Conservation (phyloP, 2,888 invertebrate genomes). For the Ormyrus labotus region DNA sequence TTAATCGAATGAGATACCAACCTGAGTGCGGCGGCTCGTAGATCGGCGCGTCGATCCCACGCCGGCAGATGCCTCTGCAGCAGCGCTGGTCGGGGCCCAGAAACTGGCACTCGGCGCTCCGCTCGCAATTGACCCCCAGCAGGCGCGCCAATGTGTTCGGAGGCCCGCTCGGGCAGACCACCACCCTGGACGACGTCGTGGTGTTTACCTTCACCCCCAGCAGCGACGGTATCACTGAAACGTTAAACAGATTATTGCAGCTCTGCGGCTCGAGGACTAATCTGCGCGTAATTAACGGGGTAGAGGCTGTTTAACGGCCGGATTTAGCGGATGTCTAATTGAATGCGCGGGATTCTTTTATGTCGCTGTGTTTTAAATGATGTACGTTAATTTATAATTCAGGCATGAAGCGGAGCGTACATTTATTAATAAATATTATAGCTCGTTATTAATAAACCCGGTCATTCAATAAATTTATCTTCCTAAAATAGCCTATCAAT, state of each 20-base stretch:
- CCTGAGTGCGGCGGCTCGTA: conserved; percentile 59
- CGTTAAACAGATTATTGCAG: background rate
- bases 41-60: conserved; percentile 72
- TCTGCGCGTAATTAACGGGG: no score
- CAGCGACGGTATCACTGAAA: conserved; percentile 35
- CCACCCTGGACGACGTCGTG: background rate
- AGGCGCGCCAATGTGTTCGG: conserved; percentile 68
- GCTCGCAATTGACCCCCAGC: conserved; percentile 79
- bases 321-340: no score
- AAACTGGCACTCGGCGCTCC: conserved; percentile 77
- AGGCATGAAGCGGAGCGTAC: no score
- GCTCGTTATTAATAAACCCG: no score
- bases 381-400: no score
- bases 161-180: conserved; percentile 49
- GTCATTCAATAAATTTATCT: no score
- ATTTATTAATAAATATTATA: no score
- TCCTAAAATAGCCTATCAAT: no score
- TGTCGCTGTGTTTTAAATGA: no score
- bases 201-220: background rate
- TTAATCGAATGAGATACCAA: conserved; percentile 9
- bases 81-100: conserved; percentile 79
- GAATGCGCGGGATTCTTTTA: no score
- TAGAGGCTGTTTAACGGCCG: no score
- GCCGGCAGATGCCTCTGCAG: conserved; percentile 79
- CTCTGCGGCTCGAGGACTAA: no score